Evolutionary conservation across 2,888 invertebrate genomes (phyloP).

Genomic region (Leptinotarsa peninsularis): DNA sequence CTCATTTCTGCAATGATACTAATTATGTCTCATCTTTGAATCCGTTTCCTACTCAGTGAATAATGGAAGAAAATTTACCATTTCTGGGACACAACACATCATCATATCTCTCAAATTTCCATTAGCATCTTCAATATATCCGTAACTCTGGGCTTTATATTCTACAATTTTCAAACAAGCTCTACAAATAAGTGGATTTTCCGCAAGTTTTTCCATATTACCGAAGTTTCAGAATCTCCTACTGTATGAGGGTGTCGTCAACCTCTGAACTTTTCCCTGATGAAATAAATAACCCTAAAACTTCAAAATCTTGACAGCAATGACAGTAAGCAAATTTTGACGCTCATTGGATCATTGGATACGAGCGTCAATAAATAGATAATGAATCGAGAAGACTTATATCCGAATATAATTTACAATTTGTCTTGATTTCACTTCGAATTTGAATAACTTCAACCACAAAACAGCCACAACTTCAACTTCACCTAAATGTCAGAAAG

Average conservation of each 20-base stretch:
- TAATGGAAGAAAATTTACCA: constrained; percentile 48
- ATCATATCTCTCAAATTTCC: constrained; percentile 54
- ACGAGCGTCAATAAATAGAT: no score
- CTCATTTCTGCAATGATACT: no score
- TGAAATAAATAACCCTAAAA: not conserved
- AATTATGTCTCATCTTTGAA: no score
- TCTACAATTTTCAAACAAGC: constrained; percentile 52
- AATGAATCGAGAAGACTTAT: no score
- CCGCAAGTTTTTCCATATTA: constrained; percentile 23
- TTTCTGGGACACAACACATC: constrained; percentile 56
- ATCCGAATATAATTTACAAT: no score
- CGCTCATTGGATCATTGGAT: no score
- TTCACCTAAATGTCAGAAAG: no score
- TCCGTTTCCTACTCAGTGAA: no score
- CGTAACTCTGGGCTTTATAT: constrained; percentile 42
- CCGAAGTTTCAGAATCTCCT: not conserved
- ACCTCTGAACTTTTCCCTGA: not conserved
- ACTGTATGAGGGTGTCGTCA: not conserved
- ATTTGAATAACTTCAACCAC: no score
- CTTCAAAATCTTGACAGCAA: not conserved
- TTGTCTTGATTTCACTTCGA: no score
- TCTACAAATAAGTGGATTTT: constrained; percentile 48
- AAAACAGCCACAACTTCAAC: no score
- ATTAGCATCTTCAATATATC: constrained; percentile 48
- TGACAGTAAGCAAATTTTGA: not conserved